phyloP scores from a whole-genome alignment of 2,797 vertebrate genomes.

The Lacerta agilis region DNA sequence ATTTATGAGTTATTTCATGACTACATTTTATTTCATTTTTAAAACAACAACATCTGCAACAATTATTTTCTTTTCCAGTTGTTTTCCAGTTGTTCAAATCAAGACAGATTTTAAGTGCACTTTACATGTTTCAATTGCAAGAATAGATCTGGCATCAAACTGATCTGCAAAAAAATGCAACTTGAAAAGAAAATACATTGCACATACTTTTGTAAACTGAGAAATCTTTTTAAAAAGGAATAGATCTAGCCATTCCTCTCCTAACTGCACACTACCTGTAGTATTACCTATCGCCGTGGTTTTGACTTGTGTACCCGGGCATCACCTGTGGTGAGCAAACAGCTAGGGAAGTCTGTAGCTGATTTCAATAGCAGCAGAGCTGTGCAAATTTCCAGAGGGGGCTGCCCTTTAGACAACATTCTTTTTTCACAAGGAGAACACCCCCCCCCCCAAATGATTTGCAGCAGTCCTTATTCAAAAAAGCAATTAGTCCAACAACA shows the following conservation, averaged over 20 bases:
- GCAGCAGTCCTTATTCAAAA: neutral
- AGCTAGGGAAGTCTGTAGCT: neutral
- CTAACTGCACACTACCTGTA: neutral
- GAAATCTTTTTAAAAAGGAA: neutral
- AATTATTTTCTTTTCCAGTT: neutral
- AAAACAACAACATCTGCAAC: neutral
- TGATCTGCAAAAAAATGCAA: too few species aligned
- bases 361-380: neutral
- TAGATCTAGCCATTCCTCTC: neutral
- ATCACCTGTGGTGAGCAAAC: neutral
- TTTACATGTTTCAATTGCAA: neutral
- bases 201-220: too few species aligned
- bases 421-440: neutral
- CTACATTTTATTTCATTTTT: too few species aligned
- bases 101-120: neutral
- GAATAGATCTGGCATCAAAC: too few species aligned
- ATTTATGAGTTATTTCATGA: neutral
- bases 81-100: neutral
- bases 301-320: neutral
- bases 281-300: neutral
- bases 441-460: neutral
- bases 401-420: neutral
- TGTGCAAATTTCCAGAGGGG: neutral
- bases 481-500: conserved; percentile 2
- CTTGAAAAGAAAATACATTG: too few species aligned